Conservation (phyloP, 2,888 invertebrate species). For the Scrobipalpa atriplicella region DNA sequence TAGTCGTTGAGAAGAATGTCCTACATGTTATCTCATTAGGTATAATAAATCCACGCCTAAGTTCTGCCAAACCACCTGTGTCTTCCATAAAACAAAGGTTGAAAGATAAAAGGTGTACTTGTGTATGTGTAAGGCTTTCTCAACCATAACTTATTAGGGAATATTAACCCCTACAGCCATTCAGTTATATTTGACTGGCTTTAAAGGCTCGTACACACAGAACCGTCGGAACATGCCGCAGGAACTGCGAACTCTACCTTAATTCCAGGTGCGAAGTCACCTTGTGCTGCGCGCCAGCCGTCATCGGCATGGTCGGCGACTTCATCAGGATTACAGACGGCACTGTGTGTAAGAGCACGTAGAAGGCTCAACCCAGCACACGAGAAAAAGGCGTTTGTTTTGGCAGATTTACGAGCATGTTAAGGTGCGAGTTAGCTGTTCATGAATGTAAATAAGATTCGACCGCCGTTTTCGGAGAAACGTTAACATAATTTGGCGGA, state of each 20-base stretch:
- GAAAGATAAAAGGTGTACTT: not conserved
- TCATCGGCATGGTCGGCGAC: no score
- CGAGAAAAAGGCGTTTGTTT: conserved; percentile 18
- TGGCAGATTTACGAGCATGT: conserved; percentile 14
- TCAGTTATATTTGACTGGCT: conserved; percentile 7
- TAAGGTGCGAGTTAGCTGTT: conserved; percentile 6
- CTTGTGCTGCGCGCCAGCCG: no score
- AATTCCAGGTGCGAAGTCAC: no score
- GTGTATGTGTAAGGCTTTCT: not conserved
- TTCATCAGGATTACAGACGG: no score
- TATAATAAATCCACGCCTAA: no score
- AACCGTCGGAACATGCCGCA: not conserved
- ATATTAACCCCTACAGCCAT: not conserved
- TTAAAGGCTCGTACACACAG: not conserved
- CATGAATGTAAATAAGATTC: conserved; percentile 1
- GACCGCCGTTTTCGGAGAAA: not conserved
- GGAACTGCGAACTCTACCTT: no score
- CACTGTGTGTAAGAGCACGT: no score
- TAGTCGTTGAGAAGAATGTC: no score
- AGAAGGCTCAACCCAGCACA: not conserved
- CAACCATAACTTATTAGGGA: not conserved
- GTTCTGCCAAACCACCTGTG: not conserved
- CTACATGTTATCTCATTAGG: no score
- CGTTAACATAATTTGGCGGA: not conserved
- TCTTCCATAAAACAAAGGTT: not conserved